A percentile compares a stretch with the other conserved stretches of the same genome.
phyloP scores from a whole-genome alignment of 2,888 invertebrate genomes.

The Mycogona germanica region DNA sequence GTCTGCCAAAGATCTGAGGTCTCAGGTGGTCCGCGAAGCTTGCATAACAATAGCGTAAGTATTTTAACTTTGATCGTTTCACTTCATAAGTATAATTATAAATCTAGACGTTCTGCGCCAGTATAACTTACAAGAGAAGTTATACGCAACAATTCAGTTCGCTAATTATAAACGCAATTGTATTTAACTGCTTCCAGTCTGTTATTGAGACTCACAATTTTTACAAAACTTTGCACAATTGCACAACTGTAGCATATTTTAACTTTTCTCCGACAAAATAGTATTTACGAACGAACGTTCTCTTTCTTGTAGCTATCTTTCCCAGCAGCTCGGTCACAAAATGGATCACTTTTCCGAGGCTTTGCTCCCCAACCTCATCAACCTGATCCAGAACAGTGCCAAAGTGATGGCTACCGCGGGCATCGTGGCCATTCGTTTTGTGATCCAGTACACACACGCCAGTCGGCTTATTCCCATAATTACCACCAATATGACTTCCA shows the following conservation, averaged over 20 bases:
- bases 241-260: no score
- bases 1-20: slow-evolving; percentile 75
- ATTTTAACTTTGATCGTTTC: no score
- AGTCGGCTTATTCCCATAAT: slow-evolving; percentile 68
- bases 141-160: not conserved
- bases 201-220: not conserved
- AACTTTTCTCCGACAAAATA: not conserved
- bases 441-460: slow-evolving; percentile 70
- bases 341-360: slow-evolving; percentile 75
- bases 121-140: not conserved
- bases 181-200: not conserved
- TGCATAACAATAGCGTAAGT: slow-evolving; percentile 80
- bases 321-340: slow-evolving; percentile 68
- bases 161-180: not conserved
- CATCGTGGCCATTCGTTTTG: slow-evolving; percentile 70
- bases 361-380: slow-evolving; percentile 69
- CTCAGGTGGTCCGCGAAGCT: slow-evolving; percentile 89
- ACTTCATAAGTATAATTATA: no score
- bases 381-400: slow-evolving; percentile 86
- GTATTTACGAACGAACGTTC: not conserved
- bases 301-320: slow-evolving; percentile 45
- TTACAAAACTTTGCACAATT: no score
- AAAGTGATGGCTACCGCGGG: slow-evolving; percentile 89
- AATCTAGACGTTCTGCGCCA: no score
- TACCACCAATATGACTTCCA: slow-evolving; percentile 54